Conservation (phyloP, 2,113 vertebrate species). For the Oncorhynchus kisutch region DNA sequence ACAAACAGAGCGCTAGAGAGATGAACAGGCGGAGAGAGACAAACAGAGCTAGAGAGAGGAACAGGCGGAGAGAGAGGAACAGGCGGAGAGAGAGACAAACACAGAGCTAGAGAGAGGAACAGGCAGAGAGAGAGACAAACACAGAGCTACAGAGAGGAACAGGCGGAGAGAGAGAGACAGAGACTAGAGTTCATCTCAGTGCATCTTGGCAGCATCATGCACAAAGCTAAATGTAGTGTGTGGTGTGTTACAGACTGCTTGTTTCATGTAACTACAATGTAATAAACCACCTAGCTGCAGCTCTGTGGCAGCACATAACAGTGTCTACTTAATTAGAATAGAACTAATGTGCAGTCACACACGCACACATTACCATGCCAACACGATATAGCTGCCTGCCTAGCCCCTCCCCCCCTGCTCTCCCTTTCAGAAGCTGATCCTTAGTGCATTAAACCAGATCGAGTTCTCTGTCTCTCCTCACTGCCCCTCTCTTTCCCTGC, state of each 20-base stretch:
- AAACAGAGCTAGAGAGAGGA: too few species aligned
- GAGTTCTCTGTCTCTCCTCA: neutral
- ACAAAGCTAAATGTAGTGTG: neutral
- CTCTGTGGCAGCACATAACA: constrained; percentile 37
- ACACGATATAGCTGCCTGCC: constrained; percentile 3
- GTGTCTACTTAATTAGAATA: constrained; percentile 45
- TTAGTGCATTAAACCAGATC: constrained; percentile 23
- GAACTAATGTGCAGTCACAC: constrained; percentile 38
- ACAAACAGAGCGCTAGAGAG: too few species aligned
- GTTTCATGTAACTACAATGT: constrained; percentile 9
- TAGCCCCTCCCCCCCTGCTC: neutral
- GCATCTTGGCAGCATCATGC: neutral
- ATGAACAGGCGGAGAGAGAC: too few species aligned
- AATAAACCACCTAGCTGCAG: constrained; percentile 29
- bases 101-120: too few species aligned
- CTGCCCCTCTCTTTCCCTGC: neutral
- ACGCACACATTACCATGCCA: constrained; percentile 44
- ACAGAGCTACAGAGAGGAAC: too few species aligned
- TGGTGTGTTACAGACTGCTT: neutral
- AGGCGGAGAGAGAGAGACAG: too few species aligned
- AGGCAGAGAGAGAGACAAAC: too few species aligned
- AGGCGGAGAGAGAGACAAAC: too few species aligned
- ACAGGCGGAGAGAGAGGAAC: too few species aligned
- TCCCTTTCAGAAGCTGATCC: constrained; percentile 21
- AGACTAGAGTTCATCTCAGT: neutral